Evolutionary conservation across 2,797 vertebrate genomes (phyloP), one percentile per base, ranked within the genome.

Genomic region (Sylvilagus floridanus): DNA sequence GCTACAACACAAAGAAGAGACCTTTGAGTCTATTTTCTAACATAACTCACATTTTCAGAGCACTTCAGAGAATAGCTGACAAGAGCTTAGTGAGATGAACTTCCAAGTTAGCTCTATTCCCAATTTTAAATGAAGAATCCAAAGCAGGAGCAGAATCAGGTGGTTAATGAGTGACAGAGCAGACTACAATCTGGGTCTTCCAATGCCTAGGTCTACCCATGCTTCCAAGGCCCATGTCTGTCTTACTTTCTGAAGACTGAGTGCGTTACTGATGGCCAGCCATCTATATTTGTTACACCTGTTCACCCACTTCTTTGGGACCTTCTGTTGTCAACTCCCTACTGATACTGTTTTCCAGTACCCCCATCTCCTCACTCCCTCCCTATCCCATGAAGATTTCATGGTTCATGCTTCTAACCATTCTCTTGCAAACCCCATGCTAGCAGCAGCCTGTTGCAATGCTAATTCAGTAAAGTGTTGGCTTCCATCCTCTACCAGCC

Each of bases 1-100:
- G 30, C 52, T 60, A 76, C 85, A 93, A 7, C 88, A 85, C 85
- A 84, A 95, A 82, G 78, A 73, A 81, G 69, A 93, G 73, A 71
- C 13, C 32, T 82, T 75, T 54, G 60, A 13, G 60, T 83, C 47
- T 86, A 30, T 91, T 93, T 90, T 94, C 73, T 71, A 95, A 84
- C 7, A 30, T 7, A 93, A 24, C 75, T 73, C 35, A 47, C 30
- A 75, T 22, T 77, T 85, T 47, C n/a, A 63, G 4, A 86, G 79
- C 66, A 65, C 71, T 84, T 90, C 22, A 47, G 57, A 37, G 54
- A 24, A 72, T 47, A 65, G 47, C 60, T 69, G 47, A 68, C 35
- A 47, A 35, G 5, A 89, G 35, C 47, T 77, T 7, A 4, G 35
- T n/a, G 76, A 88, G 69, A 50, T 35, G 7, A 91, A 24, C 62